Evolutionary conservation across 2,888 invertebrate genomes (phyloP).

Genomic region (Vandiemenella viatica): DNA sequence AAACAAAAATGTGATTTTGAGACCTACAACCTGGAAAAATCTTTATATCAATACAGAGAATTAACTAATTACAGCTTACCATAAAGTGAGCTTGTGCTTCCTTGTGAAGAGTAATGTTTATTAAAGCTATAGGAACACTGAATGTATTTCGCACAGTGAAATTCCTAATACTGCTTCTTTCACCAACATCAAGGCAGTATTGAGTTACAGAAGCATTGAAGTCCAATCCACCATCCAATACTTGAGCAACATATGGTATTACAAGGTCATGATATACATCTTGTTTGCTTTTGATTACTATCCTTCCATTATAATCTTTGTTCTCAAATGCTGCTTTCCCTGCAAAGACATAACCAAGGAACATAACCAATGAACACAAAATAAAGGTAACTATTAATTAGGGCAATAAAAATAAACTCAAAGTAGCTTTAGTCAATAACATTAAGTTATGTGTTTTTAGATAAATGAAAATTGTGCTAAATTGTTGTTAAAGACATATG

Average conservation of each 20-base stretch:
- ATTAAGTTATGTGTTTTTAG: too few relatives aligned
- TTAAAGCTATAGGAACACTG: conserved; percentile 53
- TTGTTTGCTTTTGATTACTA: conserved; percentile 36
- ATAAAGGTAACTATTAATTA: neutral
- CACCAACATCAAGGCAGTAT: conserved; percentile 28
- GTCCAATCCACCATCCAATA: conserved; percentile 41
- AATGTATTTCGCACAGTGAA: conserved; percentile 57
- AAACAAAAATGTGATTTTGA: too few relatives aligned
- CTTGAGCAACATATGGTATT: conserved; percentile 49
- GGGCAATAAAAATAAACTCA: neutral
- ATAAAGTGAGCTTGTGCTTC: conserved; percentile 45
- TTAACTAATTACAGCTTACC: conserved; percentile 28
- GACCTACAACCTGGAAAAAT: too few relatives aligned
- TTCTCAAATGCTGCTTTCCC: conserved; percentile 39
- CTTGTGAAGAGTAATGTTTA: conserved; percentile 48
- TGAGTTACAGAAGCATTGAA: conserved; percentile 38
- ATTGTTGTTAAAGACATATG: too few relatives aligned
- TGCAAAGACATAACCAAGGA: conserved; percentile 20
- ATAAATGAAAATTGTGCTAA: too few relatives aligned
- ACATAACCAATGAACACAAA: neutral
- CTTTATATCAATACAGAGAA: neutral
- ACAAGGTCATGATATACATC: conserved; percentile 30
- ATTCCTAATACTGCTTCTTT: conserved; percentile 28
- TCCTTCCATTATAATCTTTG: conserved; percentile 39
- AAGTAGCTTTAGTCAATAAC: too few relatives aligned